Conservation (phyloP, 2,888 invertebrate species). For the Lycophotia porphyrea region DNA sequence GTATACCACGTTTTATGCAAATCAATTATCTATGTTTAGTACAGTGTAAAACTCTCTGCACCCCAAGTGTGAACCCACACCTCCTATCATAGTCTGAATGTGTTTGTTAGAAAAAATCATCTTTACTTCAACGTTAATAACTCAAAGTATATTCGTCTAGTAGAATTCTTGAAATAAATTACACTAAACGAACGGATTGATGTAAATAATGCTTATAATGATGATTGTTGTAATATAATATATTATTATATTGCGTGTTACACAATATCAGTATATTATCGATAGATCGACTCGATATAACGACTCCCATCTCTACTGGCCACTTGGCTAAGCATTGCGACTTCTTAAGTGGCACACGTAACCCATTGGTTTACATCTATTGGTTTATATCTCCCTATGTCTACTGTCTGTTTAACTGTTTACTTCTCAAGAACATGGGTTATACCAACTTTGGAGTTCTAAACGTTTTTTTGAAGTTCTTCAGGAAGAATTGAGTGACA, state of each 20-base stretch:
- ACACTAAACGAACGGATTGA: too few species aligned
- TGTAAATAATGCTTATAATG: too few species aligned
- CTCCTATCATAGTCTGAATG: background rate
- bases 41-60: background rate
- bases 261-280: background rate
- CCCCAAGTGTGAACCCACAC: background rate
- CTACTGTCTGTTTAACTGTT: conserved; percentile 83
- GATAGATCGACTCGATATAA: background rate
- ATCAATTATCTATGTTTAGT: too few species aligned
- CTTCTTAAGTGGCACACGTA: conserved; percentile 80
- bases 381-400: conserved; percentile 65
- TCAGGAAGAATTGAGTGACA: conserved; percentile 27
- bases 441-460: conserved; percentile 48
- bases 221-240: too few species aligned
- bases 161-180: background rate
- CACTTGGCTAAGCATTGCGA: conserved; percentile 73
- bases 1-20: too few species aligned
- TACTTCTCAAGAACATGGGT: conserved; percentile 78
- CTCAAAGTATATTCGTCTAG: background rate
- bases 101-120: background rate
- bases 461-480: conserved; percentile 10
- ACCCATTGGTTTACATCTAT: conserved; percentile 83
- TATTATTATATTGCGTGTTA: too few species aligned
- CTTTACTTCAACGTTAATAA: background rate
- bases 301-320: conserved; percentile 50